Base-by-base conservation (phyloP, 2,113 vertebrate genomes). In the Sapajus apella region DNA sequence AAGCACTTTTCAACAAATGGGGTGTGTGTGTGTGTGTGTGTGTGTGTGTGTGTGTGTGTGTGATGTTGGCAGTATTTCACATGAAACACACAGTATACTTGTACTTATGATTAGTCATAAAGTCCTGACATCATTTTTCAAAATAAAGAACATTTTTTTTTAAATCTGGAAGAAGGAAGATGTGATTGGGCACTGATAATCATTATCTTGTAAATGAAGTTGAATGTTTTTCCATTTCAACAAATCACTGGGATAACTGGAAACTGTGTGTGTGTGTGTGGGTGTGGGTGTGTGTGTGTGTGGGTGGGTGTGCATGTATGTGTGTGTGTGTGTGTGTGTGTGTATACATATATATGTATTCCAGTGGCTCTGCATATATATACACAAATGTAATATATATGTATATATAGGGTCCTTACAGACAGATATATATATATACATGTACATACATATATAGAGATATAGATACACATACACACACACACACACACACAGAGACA, bases 181-280 rank as follows among this genome's bases (percentile, higher is more conserved):
- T 40, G 10, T 76, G 6, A 40, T 58, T 96, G 55, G 10, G 4
- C 61, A 58, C 30, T 37, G 23, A 56, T 80, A 87, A 58, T 56
- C 66, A 90, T 43, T 40, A 40, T 20, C 45, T 43, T 77, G 20
- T 58, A 50, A 68, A 91, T 14, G 5, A 50, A 11, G 13, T 12
- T 66, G 75, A 91, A 14, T 91, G 35, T 43, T 88, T 94, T 92
- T 77, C 50, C 55, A 77, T 79, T 92, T 84, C 27, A 92, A 40
- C n/a, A 83, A 77, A 75, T 87, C 47, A 68, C 23, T 56, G 81
- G 37, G 87, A 32, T 43, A 91, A 77, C 21, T 37, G 7, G 58
- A 94, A 86, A 79, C 77, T 16, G 5, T 52, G 4, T 52, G 1
- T 52, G 50, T 16, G 14, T 52, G 50, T 52, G 50, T 17, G 50